Percentiles rank a stretch among this genome's conserved stretches.
Conservation (phyloP, 2,888 invertebrate species). For the Anorthoa munda region DNA sequence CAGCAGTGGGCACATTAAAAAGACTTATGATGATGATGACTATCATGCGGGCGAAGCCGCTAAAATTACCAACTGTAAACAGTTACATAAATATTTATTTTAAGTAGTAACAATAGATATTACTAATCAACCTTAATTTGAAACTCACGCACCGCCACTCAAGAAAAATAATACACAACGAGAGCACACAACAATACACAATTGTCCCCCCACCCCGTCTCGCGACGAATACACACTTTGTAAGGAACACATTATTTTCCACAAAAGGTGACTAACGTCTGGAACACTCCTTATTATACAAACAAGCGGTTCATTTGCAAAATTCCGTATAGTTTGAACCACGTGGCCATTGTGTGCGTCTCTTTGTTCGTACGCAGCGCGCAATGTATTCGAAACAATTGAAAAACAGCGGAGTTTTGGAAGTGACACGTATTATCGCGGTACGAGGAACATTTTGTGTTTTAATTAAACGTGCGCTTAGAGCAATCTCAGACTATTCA, state of each 20-base stretch:
- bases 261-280: conserved; percentile 63
- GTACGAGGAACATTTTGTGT: conserved; percentile 36
- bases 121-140: conserved; percentile 10
- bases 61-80: not conserved
- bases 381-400: conserved; percentile 54
- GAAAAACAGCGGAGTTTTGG: conserved; percentile 48
- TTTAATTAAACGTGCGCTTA: conserved; percentile 53
- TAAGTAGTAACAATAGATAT: not conserved
- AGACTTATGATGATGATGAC: no score
- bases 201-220: not conserved
- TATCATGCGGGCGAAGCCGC: no score
- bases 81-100: not conserved
- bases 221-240: conserved; percentile 49
- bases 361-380: conserved; percentile 30
- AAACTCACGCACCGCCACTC: not conserved
- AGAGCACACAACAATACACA: conserved; percentile 35
- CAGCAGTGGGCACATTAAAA: no score
- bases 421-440: conserved; percentile 61
- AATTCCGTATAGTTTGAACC: conserved; percentile 48
- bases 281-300: conserved; percentile 36
- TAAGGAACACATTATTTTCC: conserved; percentile 57
- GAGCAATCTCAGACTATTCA: conserved; percentile 43
- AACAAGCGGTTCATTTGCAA: conserved; percentile 24
- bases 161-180: conserved; percentile 8
- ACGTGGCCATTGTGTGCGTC: conserved; percentile 41